phyloP scores from a whole-genome alignment of 2,113 vertebrate species.

The Dolichallabes microphthalmus region DNA sequence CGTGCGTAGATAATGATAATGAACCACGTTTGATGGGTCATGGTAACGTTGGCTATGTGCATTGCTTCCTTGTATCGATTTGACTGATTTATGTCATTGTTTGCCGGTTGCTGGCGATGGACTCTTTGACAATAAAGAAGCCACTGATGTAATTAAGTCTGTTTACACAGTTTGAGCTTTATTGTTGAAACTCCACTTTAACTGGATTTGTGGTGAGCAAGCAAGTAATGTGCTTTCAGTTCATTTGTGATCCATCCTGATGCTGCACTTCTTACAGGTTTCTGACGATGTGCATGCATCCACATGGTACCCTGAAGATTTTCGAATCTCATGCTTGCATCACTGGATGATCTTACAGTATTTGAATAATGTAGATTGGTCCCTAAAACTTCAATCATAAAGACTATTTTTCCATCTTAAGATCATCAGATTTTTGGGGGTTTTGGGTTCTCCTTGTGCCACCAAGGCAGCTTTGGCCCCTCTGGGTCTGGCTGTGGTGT shows the following conservation, averaged over 20 bases:
- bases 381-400: background rate
- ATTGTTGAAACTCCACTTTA: slow-evolving; percentile 20
- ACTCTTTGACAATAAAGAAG: slow-evolving; percentile 19
- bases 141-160: slow-evolving; percentile 15
- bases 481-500: too few relatives aligned
- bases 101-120: background rate
- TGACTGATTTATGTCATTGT: slow-evolving; percentile 27
- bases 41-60: background rate
- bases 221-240: background rate
- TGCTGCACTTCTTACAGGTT: background rate
- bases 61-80: slow-evolving; percentile 35
- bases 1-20: slow-evolving; percentile 43
- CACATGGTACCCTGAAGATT: background rate
- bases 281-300: background rate
- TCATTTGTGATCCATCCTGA: background rate
- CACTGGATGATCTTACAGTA: background rate
- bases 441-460: too few relatives aligned
- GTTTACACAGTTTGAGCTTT: slow-evolving; percentile 13
- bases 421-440: background rate
- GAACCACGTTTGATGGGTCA: slow-evolving; percentile 34
- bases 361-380: background rate
- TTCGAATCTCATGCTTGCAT: background rate
- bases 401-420: background rate
- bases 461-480: too few relatives aligned
- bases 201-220: slow-evolving; percentile 14